Evolutionary conservation across 2,113 vertebrate genomes (phyloP), one percentile per base, ranked within the genome.

Genomic region (Cisticola juncidis): DNA sequence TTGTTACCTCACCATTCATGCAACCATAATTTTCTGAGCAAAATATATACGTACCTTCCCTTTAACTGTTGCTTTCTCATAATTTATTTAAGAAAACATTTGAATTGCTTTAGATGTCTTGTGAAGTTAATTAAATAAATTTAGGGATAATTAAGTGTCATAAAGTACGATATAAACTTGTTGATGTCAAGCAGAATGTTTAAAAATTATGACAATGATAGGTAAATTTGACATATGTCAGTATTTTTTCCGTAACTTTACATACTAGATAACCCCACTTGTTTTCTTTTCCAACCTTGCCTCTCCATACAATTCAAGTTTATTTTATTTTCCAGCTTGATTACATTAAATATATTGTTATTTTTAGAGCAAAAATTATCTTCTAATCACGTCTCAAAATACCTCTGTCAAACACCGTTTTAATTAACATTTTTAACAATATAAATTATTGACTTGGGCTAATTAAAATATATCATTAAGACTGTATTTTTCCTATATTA

Each of bases 111-210:
- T 97, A 95, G 97, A 97, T 98, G 92, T 94, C 94, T 96, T 92
- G 60, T 94, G 88, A 97, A 79, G 80, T 73, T 98, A 98, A 98
- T 98, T 95, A 97, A 96, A 98, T 97, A 98, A 98, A 97, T 96
- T 94, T 92, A 98, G 97, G 93, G 97, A 97, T 98, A 98, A 98
- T 98, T 98, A 98, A 97, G 88, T 97, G 97, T 96, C 95, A 96
- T 97, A 98, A 98, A 97, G 71, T 86, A 96, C 47, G 82, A 97
- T 95, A 88, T 91, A 97, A 98, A 98, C 91, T 95, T 97, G 97
- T 97, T 97, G 97, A 97, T 95, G 95, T 97, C 98, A 97, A 91
- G 81, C n/a, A 76, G 78, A 90, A 97, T 97, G 84, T 93, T 97
- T 97, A 90, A 97, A 96, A 98, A 95, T 73, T 50, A 90, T 40